A percentile compares a stretch with the other conserved stretches of the same genome.
phyloP scores from a whole-genome alignment of 2,113 vertebrate genomes.

The Anguilla rostrata region DNA sequence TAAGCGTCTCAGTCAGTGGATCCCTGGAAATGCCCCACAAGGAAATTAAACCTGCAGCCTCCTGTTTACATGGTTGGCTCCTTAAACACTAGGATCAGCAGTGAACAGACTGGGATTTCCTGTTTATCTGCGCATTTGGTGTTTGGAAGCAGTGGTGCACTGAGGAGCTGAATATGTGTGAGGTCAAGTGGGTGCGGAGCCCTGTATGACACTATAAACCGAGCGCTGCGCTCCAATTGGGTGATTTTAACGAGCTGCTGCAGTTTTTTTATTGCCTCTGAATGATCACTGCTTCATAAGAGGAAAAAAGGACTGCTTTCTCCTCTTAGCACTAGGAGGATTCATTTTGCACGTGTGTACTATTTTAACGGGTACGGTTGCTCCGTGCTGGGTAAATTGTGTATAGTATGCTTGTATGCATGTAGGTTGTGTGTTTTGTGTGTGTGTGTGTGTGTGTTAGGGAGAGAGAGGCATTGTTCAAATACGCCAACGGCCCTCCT shows the following conservation, averaged over 20 bases:
- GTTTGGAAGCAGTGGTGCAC: background rate
- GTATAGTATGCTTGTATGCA: background rate
- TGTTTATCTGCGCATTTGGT: background rate
- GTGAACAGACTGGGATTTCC: background rate
- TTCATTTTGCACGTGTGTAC: background rate
- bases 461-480: too few relatives aligned
- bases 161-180: background rate
- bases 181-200: background rate
- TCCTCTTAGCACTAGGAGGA: background rate
- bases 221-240: constrained; percentile 3
- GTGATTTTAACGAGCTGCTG: background rate
- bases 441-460: background rate
- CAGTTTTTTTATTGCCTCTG: background rate
- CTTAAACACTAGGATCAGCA: background rate
- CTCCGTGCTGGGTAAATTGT: background rate
- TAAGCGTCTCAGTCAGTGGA: background rate
- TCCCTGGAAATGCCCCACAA: background rate
- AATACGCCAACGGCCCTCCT: too few relatives aligned
- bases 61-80: background rate
- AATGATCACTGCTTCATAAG: background rate
- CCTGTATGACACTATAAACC: background rate
- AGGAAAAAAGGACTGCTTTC: background rate
- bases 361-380: background rate
- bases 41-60: background rate
- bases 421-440: constrained; percentile 16